A percentile compares a stretch with the other conserved stretches of the same genome.
Conservation (phyloP, 1,140 invertebrate species). For the Melitaea cinxia region DNA sequence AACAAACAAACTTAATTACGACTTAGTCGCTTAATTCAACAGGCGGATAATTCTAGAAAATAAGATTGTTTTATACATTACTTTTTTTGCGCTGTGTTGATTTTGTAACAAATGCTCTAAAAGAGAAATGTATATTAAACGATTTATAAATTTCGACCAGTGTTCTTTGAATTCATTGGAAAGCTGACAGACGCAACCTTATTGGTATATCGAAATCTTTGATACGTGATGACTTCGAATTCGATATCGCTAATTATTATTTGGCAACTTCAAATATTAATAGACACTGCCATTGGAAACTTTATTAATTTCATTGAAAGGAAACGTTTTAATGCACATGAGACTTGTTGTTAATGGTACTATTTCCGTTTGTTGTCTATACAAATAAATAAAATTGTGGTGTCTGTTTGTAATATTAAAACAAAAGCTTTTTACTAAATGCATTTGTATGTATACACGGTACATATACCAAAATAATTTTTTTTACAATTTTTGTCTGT, state of each 20-base stretch:
- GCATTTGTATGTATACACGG: no score
- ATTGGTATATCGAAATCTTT: neutral
- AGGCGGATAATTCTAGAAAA: neutral
- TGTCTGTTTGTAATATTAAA: no score
- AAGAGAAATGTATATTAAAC: neutral
- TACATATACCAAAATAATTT: no score
- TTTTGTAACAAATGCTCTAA: neutral
- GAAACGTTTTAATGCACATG: neutral
- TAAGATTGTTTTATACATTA: neutral
- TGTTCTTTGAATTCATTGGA: neutral
- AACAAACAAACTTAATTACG: constrained; percentile 39
- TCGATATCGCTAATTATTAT: constrained; percentile 6
- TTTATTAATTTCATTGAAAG: neutral
- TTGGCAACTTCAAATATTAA: constrained; percentile 1
- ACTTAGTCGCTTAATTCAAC: constrained; percentile 42
- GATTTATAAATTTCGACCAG: neutral
- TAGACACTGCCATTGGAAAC: constrained; percentile 7
- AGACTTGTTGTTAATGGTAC: neutral
- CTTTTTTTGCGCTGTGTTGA: neutral
- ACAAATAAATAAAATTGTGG: no score
- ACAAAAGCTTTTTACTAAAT: no score
- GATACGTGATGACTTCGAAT: constrained; percentile 40
- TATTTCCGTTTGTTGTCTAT: neutral
- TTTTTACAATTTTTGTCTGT: no score
- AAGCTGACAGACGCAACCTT: neutral